phyloP scores from a whole-genome alignment of 2,888 invertebrate genomes.

The Drosophila cyrtoloma region DNA sequence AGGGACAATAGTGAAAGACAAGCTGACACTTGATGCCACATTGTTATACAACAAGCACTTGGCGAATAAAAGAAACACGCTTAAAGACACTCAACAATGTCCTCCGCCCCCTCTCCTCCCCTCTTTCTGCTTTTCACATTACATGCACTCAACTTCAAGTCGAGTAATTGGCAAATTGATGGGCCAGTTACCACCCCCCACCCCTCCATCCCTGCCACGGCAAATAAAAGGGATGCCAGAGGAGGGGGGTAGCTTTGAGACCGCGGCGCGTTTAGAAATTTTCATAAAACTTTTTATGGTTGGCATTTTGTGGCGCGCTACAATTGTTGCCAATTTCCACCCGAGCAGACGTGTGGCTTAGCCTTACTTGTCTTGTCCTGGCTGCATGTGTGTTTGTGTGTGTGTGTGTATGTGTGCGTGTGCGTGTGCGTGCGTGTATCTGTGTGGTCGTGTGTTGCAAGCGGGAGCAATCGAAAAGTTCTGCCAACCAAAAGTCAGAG shows the following conservation, averaged over 20 bases:
- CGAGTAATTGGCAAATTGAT: slow-evolving; percentile 75
- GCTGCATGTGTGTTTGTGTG: not conserved
- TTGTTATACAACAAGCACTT: slow-evolving; percentile 25
- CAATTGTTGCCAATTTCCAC: slow-evolving; percentile 82
- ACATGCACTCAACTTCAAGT: slow-evolving; percentile 66
- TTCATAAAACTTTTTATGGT: slow-evolving; percentile 81
- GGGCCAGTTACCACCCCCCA: slow-evolving; percentile 37
- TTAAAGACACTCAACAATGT: slow-evolving; percentile 11
- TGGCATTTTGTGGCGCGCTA: slow-evolving; percentile 79
- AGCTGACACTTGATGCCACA: slow-evolving; percentile 36
- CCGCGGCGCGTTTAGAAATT: slow-evolving; percentile 72
- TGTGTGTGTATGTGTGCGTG: not conserved
- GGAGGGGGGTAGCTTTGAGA: not conserved
- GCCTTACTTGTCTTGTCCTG: slow-evolving; percentile 4
- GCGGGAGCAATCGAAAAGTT: slow-evolving; percentile 40
- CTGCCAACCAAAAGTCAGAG: slow-evolving; percentile 41
- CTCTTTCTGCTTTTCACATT: slow-evolving; percentile 32
- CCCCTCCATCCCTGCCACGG: too few relatives aligned
- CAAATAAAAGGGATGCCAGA: not conserved
- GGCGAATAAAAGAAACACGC: slow-evolving; percentile 42
- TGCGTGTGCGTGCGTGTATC: not conserved
- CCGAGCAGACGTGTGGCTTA: slow-evolving; percentile 48
- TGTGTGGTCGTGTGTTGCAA: not conserved
- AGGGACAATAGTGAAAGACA: slow-evolving; percentile 30
- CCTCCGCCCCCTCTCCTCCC: not conserved